Conservation (phyloP, 2,888 invertebrate species). For the Mycogona germanica region DNA sequence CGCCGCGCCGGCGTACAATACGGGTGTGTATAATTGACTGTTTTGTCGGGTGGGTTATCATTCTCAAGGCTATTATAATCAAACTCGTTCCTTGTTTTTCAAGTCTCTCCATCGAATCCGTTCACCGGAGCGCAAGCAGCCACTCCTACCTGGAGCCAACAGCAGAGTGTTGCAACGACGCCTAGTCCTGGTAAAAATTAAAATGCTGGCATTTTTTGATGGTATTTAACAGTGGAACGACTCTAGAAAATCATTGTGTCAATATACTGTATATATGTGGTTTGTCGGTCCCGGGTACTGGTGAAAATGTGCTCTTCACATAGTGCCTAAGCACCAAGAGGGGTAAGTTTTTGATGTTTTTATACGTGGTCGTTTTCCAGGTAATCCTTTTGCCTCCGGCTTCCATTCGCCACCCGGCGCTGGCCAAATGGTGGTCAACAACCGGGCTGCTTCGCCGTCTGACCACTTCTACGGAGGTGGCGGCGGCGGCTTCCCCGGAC, state of each 20-base stretch:
- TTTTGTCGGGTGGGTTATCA: neutral
- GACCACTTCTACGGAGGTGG: conserved; percentile 3
- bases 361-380: conserved; percentile 1
- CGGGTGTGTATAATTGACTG: too few relatives aligned
- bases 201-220: neutral
- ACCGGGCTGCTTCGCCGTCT: conserved; percentile 5
- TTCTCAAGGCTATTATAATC: neutral
- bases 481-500: neutral
- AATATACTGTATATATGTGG: neutral
- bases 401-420: neutral
- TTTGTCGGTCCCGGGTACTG: too few relatives aligned
- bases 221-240: neutral
- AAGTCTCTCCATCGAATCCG: conserved; percentile 5
- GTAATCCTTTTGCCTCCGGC: conserved; percentile 14
- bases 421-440: neutral
- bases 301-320: too few relatives aligned
- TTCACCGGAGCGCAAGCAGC: conserved; percentile 10
- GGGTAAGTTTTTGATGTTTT: neutral
- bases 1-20: neutral
- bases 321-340: too few relatives aligned
- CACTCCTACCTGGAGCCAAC: conserved; percentile 10
- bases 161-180: neutral
- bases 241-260: neutral
- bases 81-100: neutral
- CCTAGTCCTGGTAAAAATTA: conserved; percentile 10